Evolutionary conservation across 2,888 invertebrate species (phyloP), one percentile per base, ranked within the genome.

Genomic region (Chaitophorus viminalis): DNA sequence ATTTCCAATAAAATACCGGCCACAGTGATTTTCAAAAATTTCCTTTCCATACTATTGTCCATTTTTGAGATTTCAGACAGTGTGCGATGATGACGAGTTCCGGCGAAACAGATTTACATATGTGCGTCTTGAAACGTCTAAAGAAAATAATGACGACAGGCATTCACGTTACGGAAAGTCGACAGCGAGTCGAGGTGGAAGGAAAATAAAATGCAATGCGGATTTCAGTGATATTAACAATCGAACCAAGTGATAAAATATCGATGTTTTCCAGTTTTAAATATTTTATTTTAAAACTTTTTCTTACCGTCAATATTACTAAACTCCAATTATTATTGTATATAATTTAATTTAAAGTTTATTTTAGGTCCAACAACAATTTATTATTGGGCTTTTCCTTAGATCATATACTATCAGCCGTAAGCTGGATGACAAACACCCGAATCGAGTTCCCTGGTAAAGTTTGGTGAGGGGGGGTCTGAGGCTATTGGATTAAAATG

Each of bases 1-100:
- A 93, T 92, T 92, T 98, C 98, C 82, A 95, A 91, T 82, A 97
- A 92, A 85, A 97, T 93, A 90, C 95, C 95, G 14, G 95, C 95
- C n/a, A 98, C 94, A 14, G 95, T 94, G 90, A 95, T 94, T 90
- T 94, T 94, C 85, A 98, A 92, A 90, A 96, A 87, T 33, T 87
- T 87, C 14, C 79, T 74, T 18, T 87, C 87, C 75, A 89, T 81
- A 17, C 33, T 65, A 14, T 74, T 87, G n/a, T 87, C 87, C 87
- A 87, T 87, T 39, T 33, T 65, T 21, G 33, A n/a, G n/a, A n/a
- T n/a, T n/a, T n/a, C n/a, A n/a, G n/a, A n/a, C n/a, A n/a, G n/a
- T n/a, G n/a, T n/a, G n/a, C n/a, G 39, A 1, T 3, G 11, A 39
- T 1, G 25, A 17, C 18, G 21, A 54, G 21, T 54, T 5, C 54